Conservation (phyloP, 1,140 invertebrate species). For the Bombus fervidus region DNA sequence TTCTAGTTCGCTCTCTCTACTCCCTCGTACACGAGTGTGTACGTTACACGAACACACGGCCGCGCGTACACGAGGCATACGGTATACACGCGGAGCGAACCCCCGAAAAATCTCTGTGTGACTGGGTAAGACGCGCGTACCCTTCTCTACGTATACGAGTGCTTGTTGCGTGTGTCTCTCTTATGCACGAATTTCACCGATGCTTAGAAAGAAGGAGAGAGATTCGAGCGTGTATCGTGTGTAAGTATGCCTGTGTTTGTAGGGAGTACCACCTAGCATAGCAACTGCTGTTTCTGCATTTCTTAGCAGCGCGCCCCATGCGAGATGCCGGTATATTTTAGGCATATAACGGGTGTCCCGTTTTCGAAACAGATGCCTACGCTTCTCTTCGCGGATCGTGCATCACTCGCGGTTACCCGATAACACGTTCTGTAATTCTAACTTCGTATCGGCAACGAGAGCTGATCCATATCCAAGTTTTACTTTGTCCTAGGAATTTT, state of each 20-base stretch:
- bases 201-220: conserved; percentile 53
- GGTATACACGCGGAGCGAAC: conserved; percentile 40
- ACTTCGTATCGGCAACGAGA: too few species aligned
- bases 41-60: conserved; percentile 7
- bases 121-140: conserved; percentile 57
- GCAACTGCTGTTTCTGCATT: conserved; percentile 83
- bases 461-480: too few species aligned
- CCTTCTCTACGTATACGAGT: conserved; percentile 45
- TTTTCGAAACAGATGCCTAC: conserved; percentile 35
- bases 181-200: conserved; percentile 53
- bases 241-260: conserved; percentile 61
- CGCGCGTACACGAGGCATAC: conserved; percentile 31
- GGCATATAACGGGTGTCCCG: conserved; percentile 78
- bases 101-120: conserved; percentile 42
- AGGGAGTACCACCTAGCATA: conserved; percentile 79
- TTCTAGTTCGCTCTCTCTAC: conserved; percentile 54
- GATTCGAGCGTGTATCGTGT: conserved; percentile 33
- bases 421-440: too few species aligned
- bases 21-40: conserved; percentile 53
- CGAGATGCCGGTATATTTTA: conserved; percentile 75
- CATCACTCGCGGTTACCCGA: neutral
- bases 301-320: conserved; percentile 77
- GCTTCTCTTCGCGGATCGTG: neutral
- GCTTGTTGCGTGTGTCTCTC: conserved; percentile 19
- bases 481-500: too few species aligned